Conservation (phyloP, 2,888 invertebrate species). For the Polymixis flavicincta region DNA sequence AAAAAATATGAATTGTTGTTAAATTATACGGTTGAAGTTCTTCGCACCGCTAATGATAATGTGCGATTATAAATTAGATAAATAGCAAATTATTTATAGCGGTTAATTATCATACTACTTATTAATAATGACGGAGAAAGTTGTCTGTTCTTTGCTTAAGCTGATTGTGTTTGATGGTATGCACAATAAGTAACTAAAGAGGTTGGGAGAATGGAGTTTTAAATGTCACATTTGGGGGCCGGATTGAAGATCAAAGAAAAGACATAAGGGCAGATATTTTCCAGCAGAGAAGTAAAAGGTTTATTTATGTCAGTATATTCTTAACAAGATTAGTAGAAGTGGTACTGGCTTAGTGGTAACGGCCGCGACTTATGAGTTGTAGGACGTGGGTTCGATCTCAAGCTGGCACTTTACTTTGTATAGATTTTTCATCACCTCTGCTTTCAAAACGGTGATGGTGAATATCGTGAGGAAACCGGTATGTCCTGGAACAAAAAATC, state of each 20-base stretch:
- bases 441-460: no score
- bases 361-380: no score
- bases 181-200: slow-evolving; percentile 6
- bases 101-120: slow-evolving; percentile 42
- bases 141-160: slow-evolving; percentile 6
- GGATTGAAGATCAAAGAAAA: background rate
- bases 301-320: background rate
- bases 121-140: slow-evolving; percentile 38
- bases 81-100: slow-evolving; percentile 42
- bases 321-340: no score
- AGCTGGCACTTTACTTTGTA: no score
- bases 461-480: no score
- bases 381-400: no score
- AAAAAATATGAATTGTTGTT: slow-evolving; percentile 44
- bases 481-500: no score
- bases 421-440: no score
- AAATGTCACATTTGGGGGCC: slow-evolving; percentile 5
- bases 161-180: slow-evolving; percentile 28
- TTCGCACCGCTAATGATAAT: slow-evolving; percentile 41
- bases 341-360: no score
- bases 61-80: slow-evolving; percentile 31
- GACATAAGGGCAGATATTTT: background rate
- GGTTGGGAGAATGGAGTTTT: slow-evolving; percentile 17
- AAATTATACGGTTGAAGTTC: slow-evolving; percentile 30
- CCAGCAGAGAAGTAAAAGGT: background rate